phyloP scores from a whole-genome alignment of 1,140 invertebrate species.

The Manduca sexta region DNA sequence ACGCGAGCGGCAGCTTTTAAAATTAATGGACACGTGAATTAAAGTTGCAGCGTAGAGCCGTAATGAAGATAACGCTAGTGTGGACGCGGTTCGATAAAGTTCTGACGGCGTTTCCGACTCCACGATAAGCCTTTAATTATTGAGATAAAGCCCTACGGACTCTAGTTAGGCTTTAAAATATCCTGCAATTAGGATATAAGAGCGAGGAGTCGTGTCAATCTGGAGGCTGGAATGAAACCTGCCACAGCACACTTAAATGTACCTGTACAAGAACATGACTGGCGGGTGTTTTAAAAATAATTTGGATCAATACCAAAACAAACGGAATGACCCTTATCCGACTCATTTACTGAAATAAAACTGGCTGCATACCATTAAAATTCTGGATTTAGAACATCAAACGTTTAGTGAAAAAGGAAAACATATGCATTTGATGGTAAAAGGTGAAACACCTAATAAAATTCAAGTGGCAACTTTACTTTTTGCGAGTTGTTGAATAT shows the following conservation, averaged over 20 bases:
- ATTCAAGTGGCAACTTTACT: background rate
- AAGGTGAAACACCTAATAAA: constrained; percentile 6
- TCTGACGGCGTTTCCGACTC: constrained; percentile 52
- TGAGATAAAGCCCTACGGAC: constrained; percentile 42
- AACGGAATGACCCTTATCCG: background rate
- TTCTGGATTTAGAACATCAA: background rate
- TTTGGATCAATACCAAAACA: background rate
- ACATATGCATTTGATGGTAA: background rate
- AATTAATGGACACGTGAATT: constrained; percentile 66
- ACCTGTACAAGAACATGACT: no score
- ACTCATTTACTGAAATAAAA: background rate
- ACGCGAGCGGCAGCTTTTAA: constrained; percentile 55
- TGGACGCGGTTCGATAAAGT: constrained; percentile 52
- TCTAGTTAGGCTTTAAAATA: constrained; percentile 37
- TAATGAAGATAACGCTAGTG: constrained; percentile 63
- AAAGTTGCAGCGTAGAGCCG: constrained; percentile 47
- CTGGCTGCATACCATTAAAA: background rate
- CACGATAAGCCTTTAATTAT: constrained; percentile 62
- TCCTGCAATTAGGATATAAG: constrained; percentile 12
- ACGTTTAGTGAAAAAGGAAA: background rate
- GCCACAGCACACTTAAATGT: background rate
- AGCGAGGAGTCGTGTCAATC: background rate
- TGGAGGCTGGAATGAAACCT: background rate
- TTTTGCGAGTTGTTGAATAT: no score
- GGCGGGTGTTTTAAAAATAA: no score